Percentiles rank a stretch among this genome's conserved stretches.
Conservation (phyloP, 2,797 vertebrate genomes). For the Pelochelys cantorii region DNA sequence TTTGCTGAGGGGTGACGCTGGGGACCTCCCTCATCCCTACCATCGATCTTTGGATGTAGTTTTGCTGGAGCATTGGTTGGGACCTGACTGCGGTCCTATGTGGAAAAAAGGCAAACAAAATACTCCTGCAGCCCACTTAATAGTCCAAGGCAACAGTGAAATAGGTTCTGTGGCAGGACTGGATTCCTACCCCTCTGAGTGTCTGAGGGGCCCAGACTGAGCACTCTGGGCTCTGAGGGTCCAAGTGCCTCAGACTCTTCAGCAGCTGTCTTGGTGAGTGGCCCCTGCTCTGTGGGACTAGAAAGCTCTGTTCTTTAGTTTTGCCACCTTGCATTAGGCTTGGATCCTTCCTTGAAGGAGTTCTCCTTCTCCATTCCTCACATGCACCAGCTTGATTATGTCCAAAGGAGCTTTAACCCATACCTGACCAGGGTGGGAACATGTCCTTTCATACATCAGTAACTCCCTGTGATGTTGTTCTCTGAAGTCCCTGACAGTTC, state of each 20-base stretch:
- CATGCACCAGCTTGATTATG: background rate
- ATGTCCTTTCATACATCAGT: background rate
- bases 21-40: background rate
- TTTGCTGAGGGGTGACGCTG: background rate
- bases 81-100: background rate
- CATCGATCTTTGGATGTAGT: background rate
- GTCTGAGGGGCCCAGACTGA: background rate
- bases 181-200: background rate
- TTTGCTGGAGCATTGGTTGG: background rate
- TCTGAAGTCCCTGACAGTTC: background rate
- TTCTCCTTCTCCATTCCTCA: background rate
- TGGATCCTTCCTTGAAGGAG: background rate
- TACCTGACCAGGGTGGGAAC: background rate
- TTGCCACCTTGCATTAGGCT: background rate
- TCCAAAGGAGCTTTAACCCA: background rate
- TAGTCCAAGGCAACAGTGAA: background rate
- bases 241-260: background rate
- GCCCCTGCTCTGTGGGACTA: background rate
- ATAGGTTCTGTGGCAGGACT: background rate
- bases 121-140: background rate
- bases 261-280: background rate
- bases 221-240: background rate
- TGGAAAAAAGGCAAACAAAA: background rate
- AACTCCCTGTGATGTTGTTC: background rate
- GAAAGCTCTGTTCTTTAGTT: background rate